Percentiles rank a stretch among this genome's conserved stretches.
These are phyloP conservation scores for Phyllotis vaccarum DNA, from an alignment of 2,797 vertebrate species.

Conservation along the genomic window DNA sequence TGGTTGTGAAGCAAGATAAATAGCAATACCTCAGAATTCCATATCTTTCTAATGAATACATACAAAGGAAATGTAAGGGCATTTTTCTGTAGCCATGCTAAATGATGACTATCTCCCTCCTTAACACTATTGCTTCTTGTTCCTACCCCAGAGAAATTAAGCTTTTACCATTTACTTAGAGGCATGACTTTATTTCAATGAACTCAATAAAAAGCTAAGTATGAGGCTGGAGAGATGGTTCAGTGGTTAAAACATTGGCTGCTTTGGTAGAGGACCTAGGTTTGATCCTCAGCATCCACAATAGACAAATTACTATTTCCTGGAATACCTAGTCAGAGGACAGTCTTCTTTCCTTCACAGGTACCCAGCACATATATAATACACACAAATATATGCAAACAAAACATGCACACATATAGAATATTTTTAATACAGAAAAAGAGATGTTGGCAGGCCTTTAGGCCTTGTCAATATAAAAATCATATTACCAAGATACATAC, in stretches of 20 bases:
- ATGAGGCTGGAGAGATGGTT: not conserved
- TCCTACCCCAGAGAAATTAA: not conserved
- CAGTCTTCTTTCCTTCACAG: not conserved
- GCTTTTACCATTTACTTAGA: not conserved
- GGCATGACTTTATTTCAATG: not conserved
- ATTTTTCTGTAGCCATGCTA: not conserved
- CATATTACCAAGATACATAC: not conserved
- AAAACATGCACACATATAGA: not conserved
- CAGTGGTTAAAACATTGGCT: not conserved
- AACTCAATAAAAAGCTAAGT: not conserved
- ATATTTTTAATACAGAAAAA: not conserved
- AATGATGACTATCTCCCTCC: not conserved
- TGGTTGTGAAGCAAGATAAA: not conserved
- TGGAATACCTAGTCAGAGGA: not conserved
- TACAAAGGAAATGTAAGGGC: not conserved
- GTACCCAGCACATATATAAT: not conserved
- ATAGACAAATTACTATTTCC: not conserved
- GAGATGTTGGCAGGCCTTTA: not conserved
- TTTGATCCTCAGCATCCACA: not conserved
- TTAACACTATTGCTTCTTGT: not conserved
- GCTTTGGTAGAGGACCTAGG: not conserved
- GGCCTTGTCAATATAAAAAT: constrained; percentile 23
- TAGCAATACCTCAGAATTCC: not conserved
- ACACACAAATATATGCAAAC: not conserved
- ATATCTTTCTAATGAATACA: not conserved